Base-by-base conservation (phyloP, 2,797 vertebrate genomes). In the Sebastes hopkinsi region DNA sequence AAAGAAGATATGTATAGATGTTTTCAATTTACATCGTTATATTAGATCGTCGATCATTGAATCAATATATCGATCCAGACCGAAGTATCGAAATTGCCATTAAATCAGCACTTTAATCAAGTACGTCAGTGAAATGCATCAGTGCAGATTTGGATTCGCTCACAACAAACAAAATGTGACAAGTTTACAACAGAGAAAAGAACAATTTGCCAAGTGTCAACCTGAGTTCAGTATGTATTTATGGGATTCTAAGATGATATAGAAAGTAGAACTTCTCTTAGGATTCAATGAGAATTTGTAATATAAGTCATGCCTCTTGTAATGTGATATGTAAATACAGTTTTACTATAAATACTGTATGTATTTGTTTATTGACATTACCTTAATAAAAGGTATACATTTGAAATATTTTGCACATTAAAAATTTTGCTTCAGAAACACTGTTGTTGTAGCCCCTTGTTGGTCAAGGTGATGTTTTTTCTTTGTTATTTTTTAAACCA, bases 291-390 rank as follows among this genome's bases (percentile, higher is more conserved):
- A 77, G 32, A 77, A 62, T 78, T 69, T 89, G 59, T 88, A 73
- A 82, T 85, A 75, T 87, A 90, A 83, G 18, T 81, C 25, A 69
- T 77, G 68, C 38, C 29, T 82, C 36, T 88, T 82, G 10, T 68
- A 79, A 87, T 89, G 46, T 87, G 60, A 85, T 77, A 12, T 92
- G 90, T 94, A 92, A 92, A 93, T 93, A 92, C 59, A 81, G 29
- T 85, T 85, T 83, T 69, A 60, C 55, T 69, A 82, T 85, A 78
- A 86, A 86, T 83, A 79, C 72, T 81, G 50, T 86, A 75, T 75
- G 56, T 83, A 82, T 92, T 89, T 89, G 85, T 86, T 87, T 66
- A 70, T 66, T 81, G 80, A 84, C 61, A 18, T 68, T 73, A 84
- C 88, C 84, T 92, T 84, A 84, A 87, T 87, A 82, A 89, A 52